These are phyloP conservation scores for Adineta ricciae DNA, from an alignment of 2,888 invertebrate species.

Conservation along the genomic window DNA sequence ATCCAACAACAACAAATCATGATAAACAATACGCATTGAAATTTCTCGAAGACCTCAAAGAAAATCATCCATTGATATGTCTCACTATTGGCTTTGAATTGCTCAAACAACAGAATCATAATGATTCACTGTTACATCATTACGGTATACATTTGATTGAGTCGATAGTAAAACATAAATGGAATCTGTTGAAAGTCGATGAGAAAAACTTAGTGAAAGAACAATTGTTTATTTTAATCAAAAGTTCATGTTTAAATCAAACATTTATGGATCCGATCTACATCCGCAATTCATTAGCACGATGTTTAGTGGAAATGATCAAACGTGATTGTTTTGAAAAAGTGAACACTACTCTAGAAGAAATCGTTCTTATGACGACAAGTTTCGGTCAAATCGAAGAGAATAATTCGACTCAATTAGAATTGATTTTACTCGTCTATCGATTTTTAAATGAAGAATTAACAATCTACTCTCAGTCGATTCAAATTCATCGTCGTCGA, in stretches of 20 bases:
- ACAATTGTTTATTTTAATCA: neutral
- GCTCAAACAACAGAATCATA: neutral
- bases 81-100: conserved; percentile 19
- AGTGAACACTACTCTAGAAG: neutral
- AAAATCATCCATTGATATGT: conserved; percentile 12
- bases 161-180: neutral
- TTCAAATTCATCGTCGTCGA: conserved; percentile 19
- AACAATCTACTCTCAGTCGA: neutral
- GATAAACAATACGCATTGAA: conserved; percentile 12
- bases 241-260: conserved; percentile 1
- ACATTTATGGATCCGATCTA: conserved; percentile 20
- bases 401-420: neutral
- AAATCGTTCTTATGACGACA: neutral
- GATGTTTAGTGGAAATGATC: conserved; percentile 9
- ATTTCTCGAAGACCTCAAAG: conserved; percentile 14
- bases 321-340: conserved; percentile 23
- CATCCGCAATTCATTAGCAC: neutral
- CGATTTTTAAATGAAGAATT: conserved; percentile 6
- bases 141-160: conserved; percentile 22
- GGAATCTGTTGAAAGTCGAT: neutral
- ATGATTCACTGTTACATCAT: conserved; percentile 1
- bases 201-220: neutral
- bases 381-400: neutral
- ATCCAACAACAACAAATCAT: conserved; percentile 1
- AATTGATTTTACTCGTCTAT: conserved; percentile 18